Percentiles rank a stretch among this genome's conserved stretches.
These are phyloP conservation scores for Ramazzottius varieornatus DNA, from an alignment of 2,888 invertebrate genomes.

Conservation along the genomic window DNA sequence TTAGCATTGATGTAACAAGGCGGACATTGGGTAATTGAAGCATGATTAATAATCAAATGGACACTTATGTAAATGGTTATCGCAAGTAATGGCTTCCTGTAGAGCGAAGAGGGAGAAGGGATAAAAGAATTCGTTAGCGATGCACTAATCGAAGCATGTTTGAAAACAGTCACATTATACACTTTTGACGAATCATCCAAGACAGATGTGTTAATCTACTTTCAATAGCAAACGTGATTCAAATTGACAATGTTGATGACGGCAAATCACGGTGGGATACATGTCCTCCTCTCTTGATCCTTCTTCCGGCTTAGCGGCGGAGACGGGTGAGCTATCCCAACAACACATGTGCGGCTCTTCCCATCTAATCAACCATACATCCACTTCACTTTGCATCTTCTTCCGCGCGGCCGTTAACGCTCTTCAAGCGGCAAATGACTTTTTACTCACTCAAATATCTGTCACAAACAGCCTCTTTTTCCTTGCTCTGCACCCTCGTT, in stretches of 20 bases:
- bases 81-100: constrained; percentile 3
- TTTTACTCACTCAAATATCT: too few relatives aligned
- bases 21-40: background rate
- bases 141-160: background rate
- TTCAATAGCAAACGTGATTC: background rate
- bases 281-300: too few relatives aligned
- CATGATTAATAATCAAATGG: background rate
- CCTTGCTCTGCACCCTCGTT: too few relatives aligned
- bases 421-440: too few relatives aligned
- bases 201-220: background rate
- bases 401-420: too few relatives aligned
- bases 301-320: too few relatives aligned
- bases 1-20: background rate
- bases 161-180: background rate
- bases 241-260: background rate
- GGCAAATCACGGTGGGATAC: too few relatives aligned
- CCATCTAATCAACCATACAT: background rate
- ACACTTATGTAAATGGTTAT: constrained; percentile 4
- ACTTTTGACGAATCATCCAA: too few relatives aligned
- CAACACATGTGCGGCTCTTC: background rate
- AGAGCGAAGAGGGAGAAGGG: background rate
- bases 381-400: too few relatives aligned
- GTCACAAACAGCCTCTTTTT: too few relatives aligned
- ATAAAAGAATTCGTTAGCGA: background rate
- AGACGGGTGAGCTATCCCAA: too few relatives aligned